Conservation (phyloP, 2,888 invertebrate species). For the Amblyjoppa proteus region DNA sequence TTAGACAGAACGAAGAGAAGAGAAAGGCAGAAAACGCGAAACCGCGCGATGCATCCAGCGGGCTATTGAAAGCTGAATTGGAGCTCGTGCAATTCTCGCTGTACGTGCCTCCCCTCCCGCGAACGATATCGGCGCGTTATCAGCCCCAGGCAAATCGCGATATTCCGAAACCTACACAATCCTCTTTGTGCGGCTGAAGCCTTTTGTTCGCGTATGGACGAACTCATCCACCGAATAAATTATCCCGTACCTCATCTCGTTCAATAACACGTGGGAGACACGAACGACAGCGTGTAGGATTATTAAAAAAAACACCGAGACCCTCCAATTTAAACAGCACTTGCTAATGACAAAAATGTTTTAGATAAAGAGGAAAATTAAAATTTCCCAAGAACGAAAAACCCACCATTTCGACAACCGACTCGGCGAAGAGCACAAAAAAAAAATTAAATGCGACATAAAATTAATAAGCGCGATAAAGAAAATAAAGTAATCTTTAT, state of each 20-base stretch:
- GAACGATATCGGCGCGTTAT: constrained; percentile 75
- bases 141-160: constrained; percentile 65
- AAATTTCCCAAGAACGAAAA: not conserved
- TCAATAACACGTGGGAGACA: constrained; percentile 3
- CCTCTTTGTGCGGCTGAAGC: constrained; percentile 35
- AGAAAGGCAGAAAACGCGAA: constrained; percentile 35
- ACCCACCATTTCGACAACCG: not conserved
- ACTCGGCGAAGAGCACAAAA: not conserved
- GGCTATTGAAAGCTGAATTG: constrained; percentile 38
- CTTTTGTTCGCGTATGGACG: constrained; percentile 53
- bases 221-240: constrained; percentile 55
- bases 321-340: constrained; percentile 6
- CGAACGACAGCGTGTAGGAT: not conserved
- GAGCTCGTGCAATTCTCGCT: constrained; percentile 6
- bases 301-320: not conserved
- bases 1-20: constrained; percentile 12
- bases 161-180: constrained; percentile 46
- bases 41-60: constrained; percentile 16
- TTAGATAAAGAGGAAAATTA: not conserved
- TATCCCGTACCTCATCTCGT: constrained; percentile 20
- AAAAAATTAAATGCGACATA: not conserved
- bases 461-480: not conserved
- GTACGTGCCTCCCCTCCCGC: constrained; percentile 32
- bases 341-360: not conserved
- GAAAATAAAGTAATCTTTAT: not conserved